Evolutionary conservation across 2,888 invertebrate genomes (phyloP).

Genomic region (Helleia helle): DNA sequence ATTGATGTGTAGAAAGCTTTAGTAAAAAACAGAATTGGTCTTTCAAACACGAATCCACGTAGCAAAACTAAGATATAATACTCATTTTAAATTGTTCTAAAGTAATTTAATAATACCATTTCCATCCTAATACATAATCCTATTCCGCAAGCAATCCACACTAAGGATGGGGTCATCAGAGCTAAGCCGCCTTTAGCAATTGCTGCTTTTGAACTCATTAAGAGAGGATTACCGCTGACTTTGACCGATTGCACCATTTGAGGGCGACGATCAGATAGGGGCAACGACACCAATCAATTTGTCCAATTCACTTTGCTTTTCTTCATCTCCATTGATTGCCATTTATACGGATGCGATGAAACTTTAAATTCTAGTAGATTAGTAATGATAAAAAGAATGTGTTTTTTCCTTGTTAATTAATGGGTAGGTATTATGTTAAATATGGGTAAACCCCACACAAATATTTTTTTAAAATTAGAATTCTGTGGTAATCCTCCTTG

Average conservation of each 20-base stretch:
- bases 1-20: too few species aligned
- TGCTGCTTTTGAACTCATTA: constrained; percentile 65
- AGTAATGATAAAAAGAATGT: too few species aligned
- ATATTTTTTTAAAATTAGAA: too few species aligned
- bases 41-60: too few species aligned
- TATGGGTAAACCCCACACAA: too few species aligned
- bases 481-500: too few species aligned
- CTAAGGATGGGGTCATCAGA: constrained; percentile 22
- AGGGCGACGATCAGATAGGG: constrained; percentile 38
- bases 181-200: constrained; percentile 42
- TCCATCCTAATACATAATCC: not conserved
- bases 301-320: constrained; percentile 32
- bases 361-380: not conserved
- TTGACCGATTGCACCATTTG: constrained; percentile 56
- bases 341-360: constrained; percentile 32
- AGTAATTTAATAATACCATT: not conserved
- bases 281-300: constrained; percentile 43
- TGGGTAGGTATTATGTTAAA: too few species aligned
- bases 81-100: too few species aligned
- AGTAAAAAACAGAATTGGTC: too few species aligned
- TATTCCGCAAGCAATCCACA: not conserved
- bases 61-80: too few species aligned
- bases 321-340: not conserved
- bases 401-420: too few species aligned
- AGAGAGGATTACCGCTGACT: constrained; percentile 58